A percentile compares a stretch with the other conserved stretches of the same genome.
Conservation (phyloP, 2,113 vertebrate genomes). For the Climacteris rufus region DNA sequence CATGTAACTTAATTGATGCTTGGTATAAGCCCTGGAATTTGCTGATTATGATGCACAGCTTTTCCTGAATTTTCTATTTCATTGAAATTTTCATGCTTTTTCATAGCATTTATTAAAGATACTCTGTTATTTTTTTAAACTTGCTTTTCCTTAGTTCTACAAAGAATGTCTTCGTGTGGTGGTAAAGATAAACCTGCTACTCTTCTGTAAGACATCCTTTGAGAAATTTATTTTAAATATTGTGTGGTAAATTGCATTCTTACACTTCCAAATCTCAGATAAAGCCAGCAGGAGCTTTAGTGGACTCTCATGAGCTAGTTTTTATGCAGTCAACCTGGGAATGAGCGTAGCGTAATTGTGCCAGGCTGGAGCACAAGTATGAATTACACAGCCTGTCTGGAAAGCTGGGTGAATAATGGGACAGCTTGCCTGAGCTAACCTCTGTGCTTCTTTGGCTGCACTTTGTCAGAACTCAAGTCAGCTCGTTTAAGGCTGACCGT, state of each 20-base stretch:
- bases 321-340: neutral
- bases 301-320: neutral
- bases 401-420: neutral
- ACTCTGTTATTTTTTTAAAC: neutral
- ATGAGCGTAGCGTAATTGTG: neutral
- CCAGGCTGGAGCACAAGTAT: neutral
- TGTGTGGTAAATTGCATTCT: neutral
- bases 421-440: slow-evolving; percentile 18
- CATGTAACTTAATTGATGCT: neutral
- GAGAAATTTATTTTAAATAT: neutral
- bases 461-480: neutral
- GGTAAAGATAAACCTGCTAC: neutral
- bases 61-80: neutral
- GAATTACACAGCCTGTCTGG: slow-evolving; percentile 4
- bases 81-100: neutral
- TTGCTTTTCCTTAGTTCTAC: neutral
- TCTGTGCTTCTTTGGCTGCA: neutral
- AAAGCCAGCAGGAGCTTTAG: neutral
- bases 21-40: neutral
- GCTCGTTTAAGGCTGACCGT: neutral
- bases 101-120: neutral
- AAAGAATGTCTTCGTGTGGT: neutral
- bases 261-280: neutral
- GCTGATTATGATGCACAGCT: neutral
- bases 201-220: neutral